Conservation (phyloP, 2,888 invertebrate genomes). For the Clostera curtula region DNA sequence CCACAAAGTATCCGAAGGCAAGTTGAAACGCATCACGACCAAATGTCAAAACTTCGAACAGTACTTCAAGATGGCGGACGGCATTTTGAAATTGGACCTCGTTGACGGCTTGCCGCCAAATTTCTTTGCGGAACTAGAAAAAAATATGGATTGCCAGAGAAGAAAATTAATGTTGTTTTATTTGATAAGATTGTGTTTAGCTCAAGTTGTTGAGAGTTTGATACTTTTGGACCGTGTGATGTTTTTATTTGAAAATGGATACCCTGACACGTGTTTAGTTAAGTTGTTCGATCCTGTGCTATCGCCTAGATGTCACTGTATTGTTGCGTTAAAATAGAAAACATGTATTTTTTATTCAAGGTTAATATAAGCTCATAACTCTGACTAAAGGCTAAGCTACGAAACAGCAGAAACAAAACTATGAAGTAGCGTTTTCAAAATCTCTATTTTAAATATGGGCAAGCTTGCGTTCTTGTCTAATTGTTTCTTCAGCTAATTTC, state of each 20-base stretch:
- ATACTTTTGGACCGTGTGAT: conserved; percentile 88
- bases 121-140: conserved; percentile 30
- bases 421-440: background rate
- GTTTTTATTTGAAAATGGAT: conserved; percentile 81
- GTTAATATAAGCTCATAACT: no score
- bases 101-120: conserved; percentile 46
- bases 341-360: conserved; percentile 6
- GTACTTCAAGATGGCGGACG: conserved; percentile 81
- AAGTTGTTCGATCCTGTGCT: conserved; percentile 88
- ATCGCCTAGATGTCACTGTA: conserved; percentile 88
- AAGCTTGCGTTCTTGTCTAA: no score
- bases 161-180: conserved; percentile 83
- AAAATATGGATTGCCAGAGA: conserved; percentile 45
- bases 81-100: conserved; percentile 73
- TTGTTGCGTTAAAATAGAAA: conserved; percentile 76
- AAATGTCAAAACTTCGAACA: conserved; percentile 78
- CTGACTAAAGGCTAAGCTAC: no score
- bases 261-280: conserved; percentile 75
- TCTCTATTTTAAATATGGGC: no score
- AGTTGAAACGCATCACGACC: conserved; percentile 76
- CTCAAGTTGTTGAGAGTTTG: conserved; percentile 86
- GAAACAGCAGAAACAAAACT: background rate
- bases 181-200: conserved; percentile 82
- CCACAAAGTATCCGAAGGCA: conserved; percentile 49
- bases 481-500: no score